Evolutionary conservation across 2,888 invertebrate species (phyloP).

Genomic region (Laspeyria flexula): DNA sequence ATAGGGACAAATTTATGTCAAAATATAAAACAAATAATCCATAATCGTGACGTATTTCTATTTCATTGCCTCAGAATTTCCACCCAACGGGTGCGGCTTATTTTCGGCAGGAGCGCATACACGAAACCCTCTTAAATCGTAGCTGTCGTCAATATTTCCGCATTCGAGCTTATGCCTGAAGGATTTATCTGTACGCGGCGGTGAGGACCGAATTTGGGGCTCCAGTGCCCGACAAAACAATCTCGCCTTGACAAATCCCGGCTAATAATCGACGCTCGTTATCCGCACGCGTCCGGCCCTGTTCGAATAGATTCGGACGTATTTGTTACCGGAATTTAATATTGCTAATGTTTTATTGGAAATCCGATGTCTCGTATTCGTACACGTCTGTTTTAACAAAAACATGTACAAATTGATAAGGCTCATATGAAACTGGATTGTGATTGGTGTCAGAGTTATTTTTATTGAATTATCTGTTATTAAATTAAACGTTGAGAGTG

Average conservation of each 20-base stretch:
- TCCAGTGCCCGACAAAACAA: constrained; percentile 40
- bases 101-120: not conserved
- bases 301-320: constrained; percentile 32
- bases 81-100: not conserved
- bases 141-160: constrained; percentile 8
- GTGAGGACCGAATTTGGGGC: constrained; percentile 24
- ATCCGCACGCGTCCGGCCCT: constrained; percentile 44
- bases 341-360: constrained; percentile 38
- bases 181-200: constrained; percentile 29
- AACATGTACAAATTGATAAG: not conserved
- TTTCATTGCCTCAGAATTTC: not conserved
- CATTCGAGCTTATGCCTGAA: constrained; percentile 13
- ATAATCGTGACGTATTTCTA: not conserved
- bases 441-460: no score
- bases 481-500: no score
- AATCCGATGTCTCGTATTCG: constrained; percentile 2
- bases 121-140: constrained; percentile 5
- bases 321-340: constrained; percentile 45
- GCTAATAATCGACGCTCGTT: constrained; percentile 53
- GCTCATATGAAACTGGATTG: no score
- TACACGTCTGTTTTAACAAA: not conserved
- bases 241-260: constrained; percentile 51
- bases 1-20: no score
- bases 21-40: no score
- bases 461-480: no score